Evolutionary conservation across 2,797 vertebrate species (phyloP).

Genomic region (Tiaroga cobitis): DNA sequence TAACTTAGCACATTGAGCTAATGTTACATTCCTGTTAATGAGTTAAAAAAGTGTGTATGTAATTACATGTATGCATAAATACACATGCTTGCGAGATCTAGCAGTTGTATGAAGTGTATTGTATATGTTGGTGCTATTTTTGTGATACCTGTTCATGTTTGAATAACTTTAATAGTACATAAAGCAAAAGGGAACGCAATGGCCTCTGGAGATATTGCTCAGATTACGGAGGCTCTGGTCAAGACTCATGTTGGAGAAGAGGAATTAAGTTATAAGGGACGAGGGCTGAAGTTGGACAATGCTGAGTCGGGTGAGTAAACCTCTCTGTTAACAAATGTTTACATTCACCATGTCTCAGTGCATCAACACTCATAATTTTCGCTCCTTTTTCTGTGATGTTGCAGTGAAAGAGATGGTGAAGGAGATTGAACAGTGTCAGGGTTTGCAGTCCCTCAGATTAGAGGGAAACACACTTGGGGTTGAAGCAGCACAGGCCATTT

Average conservation of each 20-base stretch:
- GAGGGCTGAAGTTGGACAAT: slow-evolving; percentile 89
- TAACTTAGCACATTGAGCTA: background rate
- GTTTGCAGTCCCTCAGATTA: slow-evolving; percentile 87
- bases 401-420: slow-evolving; percentile 87
- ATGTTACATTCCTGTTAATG: background rate
- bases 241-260: slow-evolving; percentile 90
- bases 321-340: background rate
- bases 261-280: slow-evolving; percentile 93
- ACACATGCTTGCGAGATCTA: background rate
- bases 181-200: slow-evolving; percentile 67
- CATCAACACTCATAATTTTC: background rate
- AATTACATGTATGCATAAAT: background rate
- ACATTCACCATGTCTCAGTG: background rate
- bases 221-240: slow-evolving; percentile 87
- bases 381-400: slow-evolving; percentile 42
- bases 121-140: background rate
- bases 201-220: slow-evolving; percentile 91
- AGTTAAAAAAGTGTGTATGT: background rate
- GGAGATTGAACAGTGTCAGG: slow-evolving; percentile 85
- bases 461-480: slow-evolving; percentile 96
- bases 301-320: slow-evolving; percentile 85
- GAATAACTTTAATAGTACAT: background rate
- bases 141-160: background rate
- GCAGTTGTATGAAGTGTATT: background rate
- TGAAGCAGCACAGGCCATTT: slow-evolving; percentile 91